Base-by-base conservation (phyloP, 2,888 invertebrate species). In the Spodoptera littoralis region DNA sequence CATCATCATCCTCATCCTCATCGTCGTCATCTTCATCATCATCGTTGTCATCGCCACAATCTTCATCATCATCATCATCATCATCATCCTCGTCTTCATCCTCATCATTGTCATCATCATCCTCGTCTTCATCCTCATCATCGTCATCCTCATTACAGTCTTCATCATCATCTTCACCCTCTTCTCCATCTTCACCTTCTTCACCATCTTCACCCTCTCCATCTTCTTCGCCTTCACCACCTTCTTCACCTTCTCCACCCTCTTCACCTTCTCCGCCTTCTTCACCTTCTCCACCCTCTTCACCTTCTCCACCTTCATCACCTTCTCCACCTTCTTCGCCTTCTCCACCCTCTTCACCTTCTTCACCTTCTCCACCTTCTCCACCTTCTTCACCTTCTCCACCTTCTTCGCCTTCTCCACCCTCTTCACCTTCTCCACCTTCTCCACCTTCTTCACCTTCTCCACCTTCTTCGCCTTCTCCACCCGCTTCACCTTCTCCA, bases 401-500 rank as follows among this genome's bases (percentile, higher is more conserved):
- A 12, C 60, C 18, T 18, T 18, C 18, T 18, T 18, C 70, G 9
- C 49, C 18, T 5, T 24, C 24, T 49, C 67, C 68, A 4, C 54
- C 60, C 44, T 52, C 36, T 18, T 60, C 13, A 8, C 58, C 57
- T 48, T 73, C 70, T 45, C 54, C 70, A 8, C n/a, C 43, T 12
- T 47, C 49, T 44, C 65, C 46, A 47, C 70, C 63, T 73, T 76
- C 84, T 42, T 64, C 49, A 11, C 30, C 9, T 47, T 36, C 36
- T 59, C 61, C 65, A 24, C 59, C 46, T 18, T 24, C 18, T 60
- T 60, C 65, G 4, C 12, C 57, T 12, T 22, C 49, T 18, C 47
- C 50, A 27, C 24, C 22, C 0, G 8, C 58, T 49, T 65, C 63
- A 1, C 45, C 54, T 6, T 4, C 9, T 1, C 4, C 24, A 3